Conservation (phyloP, 2,797 vertebrate genomes). For the Synanceia verrucosa region DNA sequence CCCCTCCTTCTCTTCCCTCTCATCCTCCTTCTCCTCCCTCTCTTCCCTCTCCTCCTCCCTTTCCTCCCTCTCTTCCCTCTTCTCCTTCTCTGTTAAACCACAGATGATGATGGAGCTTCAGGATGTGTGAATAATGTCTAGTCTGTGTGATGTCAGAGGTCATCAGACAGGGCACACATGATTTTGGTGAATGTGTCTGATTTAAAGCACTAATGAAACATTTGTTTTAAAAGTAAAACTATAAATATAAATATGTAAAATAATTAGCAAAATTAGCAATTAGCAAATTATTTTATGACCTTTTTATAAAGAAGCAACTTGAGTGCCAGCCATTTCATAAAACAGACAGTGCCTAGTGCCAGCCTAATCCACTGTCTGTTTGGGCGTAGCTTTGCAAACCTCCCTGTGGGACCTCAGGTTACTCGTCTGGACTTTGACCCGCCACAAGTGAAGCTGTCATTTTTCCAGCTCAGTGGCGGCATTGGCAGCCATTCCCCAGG, state of each 20-base stretch:
- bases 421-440: conserved; percentile 45
- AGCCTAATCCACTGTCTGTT: background rate
- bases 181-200: background rate
- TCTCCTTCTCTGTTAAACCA: conserved; percentile 25
- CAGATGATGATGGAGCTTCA: background rate
- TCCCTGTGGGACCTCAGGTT: conserved; percentile 6
- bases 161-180: background rate
- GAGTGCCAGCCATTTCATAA: no score
- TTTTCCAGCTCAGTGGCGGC: background rate
- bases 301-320: background rate
- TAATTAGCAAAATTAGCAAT: background rate
- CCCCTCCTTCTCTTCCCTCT: background rate
- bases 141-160: conserved; percentile 16
- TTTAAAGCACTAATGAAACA: background rate
- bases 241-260: background rate
- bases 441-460: conserved; percentile 30
- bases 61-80: background rate
- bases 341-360: no score
- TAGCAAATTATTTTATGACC: background rate
- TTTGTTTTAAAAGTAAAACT: background rate
- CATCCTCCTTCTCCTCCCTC: background rate
- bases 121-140: conserved; percentile 12
- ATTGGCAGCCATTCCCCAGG: conserved; percentile 15
- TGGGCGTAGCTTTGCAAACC: background rate
- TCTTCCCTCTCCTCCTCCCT: background rate